These are phyloP conservation scores for Ptychobarbus kaznakovi DNA, from an alignment of 2,797 vertebrate species.

Conservation along the genomic window DNA sequence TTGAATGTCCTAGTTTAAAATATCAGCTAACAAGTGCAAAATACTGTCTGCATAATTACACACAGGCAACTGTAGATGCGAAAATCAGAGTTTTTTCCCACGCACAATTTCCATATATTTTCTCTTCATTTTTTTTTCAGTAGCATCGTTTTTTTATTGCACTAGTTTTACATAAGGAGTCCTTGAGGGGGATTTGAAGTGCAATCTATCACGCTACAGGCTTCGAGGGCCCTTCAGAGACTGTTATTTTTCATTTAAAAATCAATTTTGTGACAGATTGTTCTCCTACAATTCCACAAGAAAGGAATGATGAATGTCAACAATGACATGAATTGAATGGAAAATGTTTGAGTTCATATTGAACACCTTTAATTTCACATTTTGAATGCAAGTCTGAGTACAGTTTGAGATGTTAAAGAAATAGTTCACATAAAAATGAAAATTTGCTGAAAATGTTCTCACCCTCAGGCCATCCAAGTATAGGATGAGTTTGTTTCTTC, in stretches of 20 bases:
- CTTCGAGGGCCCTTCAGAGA: neutral
- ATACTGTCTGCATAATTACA: neutral
- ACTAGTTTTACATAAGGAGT: neutral
- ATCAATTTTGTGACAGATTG: neutral
- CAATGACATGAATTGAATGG: too few species aligned
- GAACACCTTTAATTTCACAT: neutral
- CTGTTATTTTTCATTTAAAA: neutral
- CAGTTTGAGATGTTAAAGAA: neutral
- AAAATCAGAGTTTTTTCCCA: neutral
- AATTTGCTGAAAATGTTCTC: neutral
- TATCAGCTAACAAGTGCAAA: conserved; percentile 1
- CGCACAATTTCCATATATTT: neutral
- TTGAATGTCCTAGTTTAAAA: conserved; percentile 23
- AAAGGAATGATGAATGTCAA: neutral
- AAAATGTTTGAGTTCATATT: neutral
- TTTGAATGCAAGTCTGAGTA: neutral
- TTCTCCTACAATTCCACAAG: neutral
- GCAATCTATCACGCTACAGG: neutral
- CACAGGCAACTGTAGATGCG: neutral
- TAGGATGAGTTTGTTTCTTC: neutral
- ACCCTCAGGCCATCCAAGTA: neutral
- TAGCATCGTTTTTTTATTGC: neutral
- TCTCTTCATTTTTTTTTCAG: neutral
- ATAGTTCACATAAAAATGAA: too few species aligned
- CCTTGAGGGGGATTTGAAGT: neutral